Percentiles rank a stretch among this genome's conserved stretches.
Evolutionary conservation across 2,113 vertebrate species (phyloP).

Genomic region (Suncus etruscus): DNA sequence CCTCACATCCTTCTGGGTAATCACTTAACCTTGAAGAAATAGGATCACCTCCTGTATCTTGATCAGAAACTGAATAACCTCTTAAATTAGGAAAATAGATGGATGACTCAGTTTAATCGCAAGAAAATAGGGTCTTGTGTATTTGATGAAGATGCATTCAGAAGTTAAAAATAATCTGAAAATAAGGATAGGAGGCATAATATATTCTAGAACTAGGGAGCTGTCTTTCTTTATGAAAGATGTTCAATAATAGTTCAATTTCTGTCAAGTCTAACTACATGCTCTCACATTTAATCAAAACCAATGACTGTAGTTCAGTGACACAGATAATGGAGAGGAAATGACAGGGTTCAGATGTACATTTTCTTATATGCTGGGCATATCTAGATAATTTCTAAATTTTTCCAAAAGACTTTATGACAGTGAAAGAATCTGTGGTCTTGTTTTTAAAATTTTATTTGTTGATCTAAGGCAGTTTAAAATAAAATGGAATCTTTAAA

Average conservation of each 20-base stretch:
- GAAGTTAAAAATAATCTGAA: constrained; percentile 62
- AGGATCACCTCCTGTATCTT: constrained; percentile 53
- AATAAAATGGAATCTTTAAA: background rate
- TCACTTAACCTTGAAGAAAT: constrained; percentile 72
- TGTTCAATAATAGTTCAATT: background rate
- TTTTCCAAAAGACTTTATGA: background rate
- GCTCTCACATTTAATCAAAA: background rate
- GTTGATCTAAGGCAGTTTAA: background rate
- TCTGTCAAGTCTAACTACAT: background rate
- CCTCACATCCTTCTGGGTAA: constrained; percentile 45
- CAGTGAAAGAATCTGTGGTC: background rate
- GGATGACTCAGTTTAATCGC: constrained; percentile 35
- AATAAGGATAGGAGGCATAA: constrained; percentile 41
- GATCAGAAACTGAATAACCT: constrained; percentile 69
- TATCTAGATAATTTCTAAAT: constrained; percentile 40
- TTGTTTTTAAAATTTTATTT: background rate
- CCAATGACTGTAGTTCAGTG: background rate
- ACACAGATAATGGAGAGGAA: constrained; percentile 45
- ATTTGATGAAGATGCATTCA: constrained; percentile 53
- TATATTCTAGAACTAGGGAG: constrained; percentile 30
- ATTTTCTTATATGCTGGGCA: background rate
- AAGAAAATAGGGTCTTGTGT: constrained; percentile 16
- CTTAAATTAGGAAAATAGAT: constrained; percentile 69
- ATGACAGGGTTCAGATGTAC: background rate
- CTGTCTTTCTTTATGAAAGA: background rate